Conservation (phyloP, 2,888 invertebrate genomes). For the Phlogophora meticulosa region DNA sequence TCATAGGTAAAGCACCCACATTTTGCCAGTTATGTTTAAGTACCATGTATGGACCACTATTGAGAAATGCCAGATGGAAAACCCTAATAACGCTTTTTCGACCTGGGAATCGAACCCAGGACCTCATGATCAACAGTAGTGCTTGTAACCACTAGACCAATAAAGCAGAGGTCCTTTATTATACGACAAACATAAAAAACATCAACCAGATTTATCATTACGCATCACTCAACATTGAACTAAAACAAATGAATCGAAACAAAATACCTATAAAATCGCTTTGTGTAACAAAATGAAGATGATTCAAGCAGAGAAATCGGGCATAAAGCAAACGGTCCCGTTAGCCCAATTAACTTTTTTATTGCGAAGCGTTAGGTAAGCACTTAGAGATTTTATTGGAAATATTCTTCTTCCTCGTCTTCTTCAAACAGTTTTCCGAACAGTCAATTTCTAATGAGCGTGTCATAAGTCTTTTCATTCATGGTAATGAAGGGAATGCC, state of each 20-base stretch:
- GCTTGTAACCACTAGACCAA: too few species aligned
- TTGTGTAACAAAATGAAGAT: slow-evolving; percentile 39
- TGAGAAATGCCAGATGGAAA: too few species aligned
- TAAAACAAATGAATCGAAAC: slow-evolving; percentile 36
- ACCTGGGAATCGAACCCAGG: too few species aligned
- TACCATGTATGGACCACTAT: too few species aligned
- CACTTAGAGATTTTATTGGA: slow-evolving; percentile 47
- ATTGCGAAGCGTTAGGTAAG: slow-evolving; percentile 53
- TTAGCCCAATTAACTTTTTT: slow-evolving; percentile 57
- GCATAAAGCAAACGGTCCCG: slow-evolving; percentile 47
- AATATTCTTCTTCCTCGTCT: slow-evolving; percentile 39
- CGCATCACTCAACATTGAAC: slow-evolving; percentile 29
- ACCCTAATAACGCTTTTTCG: too few species aligned
- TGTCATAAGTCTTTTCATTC: not conserved
- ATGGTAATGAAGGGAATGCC: slow-evolving; percentile 1
- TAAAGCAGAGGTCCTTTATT: too few species aligned
- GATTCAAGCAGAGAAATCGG: slow-evolving; percentile 38
- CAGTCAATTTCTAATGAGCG: slow-evolving; percentile 24
- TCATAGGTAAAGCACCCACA: too few species aligned
- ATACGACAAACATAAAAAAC: too few species aligned
- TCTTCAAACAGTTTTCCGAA: slow-evolving; percentile 23
- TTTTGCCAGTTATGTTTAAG: too few species aligned
- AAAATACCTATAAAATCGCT: slow-evolving; percentile 28
- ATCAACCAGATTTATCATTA: slow-evolving; percentile 1
- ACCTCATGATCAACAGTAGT: too few species aligned